Percentiles rank a stretch among this genome's conserved stretches.
Evolutionary conservation across 2,888 invertebrate species (phyloP).

Genomic region (Rotaria macrura): DNA sequence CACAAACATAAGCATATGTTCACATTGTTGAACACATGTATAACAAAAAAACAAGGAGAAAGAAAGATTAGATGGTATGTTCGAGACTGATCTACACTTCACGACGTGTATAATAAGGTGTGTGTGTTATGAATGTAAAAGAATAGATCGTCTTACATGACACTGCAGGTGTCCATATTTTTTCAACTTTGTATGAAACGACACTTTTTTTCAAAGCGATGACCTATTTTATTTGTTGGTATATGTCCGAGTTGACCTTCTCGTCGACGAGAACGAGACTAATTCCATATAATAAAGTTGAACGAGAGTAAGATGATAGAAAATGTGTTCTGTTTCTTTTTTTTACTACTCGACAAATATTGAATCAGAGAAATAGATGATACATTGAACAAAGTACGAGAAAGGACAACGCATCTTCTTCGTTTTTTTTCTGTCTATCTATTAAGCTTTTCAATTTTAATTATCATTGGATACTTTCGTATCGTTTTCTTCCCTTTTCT

Average conservation of each 20-base stretch:
- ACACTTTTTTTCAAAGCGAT: not conserved
- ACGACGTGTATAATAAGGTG: not conserved
- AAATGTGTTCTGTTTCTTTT: not conserved
- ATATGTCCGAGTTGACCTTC: not conserved
- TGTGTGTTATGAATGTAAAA: not conserved
- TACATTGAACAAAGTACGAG: not conserved
- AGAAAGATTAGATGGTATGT: not conserved
- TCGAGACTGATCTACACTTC: not conserved
- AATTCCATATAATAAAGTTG: constrained; percentile 3
- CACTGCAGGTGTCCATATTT: not conserved
- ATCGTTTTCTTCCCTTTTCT: not conserved
- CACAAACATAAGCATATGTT: not conserved
- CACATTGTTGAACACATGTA: not conserved
- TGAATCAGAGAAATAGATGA: not conserved
- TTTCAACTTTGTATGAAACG: not conserved
- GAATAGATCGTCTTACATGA: constrained; percentile 6
- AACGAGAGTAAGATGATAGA: not conserved
- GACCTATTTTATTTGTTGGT: not conserved
- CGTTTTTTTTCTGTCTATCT: not conserved
- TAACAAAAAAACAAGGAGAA: not conserved
- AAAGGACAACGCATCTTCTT: not conserved
- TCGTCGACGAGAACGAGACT: not conserved
- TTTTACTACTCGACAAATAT: not conserved
- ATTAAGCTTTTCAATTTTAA: not conserved
- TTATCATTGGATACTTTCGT: not conserved